Base-by-base conservation (phyloP, 2,888 invertebrate species). In the Calameuta filiformis region DNA sequence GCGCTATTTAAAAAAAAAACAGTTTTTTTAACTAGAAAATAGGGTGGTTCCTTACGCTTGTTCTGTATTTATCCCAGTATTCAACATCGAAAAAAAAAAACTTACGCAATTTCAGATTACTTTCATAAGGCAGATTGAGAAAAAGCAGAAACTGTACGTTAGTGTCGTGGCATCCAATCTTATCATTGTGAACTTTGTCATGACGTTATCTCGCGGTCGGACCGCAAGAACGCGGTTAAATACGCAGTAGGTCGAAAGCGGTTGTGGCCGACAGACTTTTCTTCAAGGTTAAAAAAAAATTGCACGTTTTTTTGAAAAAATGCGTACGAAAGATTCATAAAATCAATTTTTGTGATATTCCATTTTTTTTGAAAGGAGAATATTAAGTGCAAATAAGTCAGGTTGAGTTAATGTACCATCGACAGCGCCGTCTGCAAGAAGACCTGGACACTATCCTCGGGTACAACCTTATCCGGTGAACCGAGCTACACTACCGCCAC, bases 391-490 rank as follows among this genome's bases (percentile, higher is more conserved):
- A 15, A 68, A 73, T 35, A 12, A 69, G 76, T 73, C 75, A 75
- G 75, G 73, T 69, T 75, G 76, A 40, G 74, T 40, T 75, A 68
- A 73, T 68, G 73, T 76, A 76, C 69, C 37, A 33, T 35, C 30
- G 69, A 84, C 84, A 87, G 87, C 85, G 78, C 83, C 87, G 82
- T 84, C 81, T 75, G 82, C 83, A 68, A 80, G 82, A 73, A 80
- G 79, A 79, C 82, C 82, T 75, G 79, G 81, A 76, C 81, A 0
- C 0, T 30, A 68, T 69, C 56, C 75, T 30, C 23, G 71, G 11
- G 33, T 71, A 9, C 31, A 11, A 71, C 71, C 31, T 11, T 3
- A 9, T 23, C 71, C 33, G 15, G 30, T 71, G 33, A 30, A 23
- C 33, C 71, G 30, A 35, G 11, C 31, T 30, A 30, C 74, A 11